Evolutionary conservation across 2,113 vertebrate species (phyloP), one percentile per base, ranked within the genome.

Genomic region (Cyanoderma ruficeps): DNA sequence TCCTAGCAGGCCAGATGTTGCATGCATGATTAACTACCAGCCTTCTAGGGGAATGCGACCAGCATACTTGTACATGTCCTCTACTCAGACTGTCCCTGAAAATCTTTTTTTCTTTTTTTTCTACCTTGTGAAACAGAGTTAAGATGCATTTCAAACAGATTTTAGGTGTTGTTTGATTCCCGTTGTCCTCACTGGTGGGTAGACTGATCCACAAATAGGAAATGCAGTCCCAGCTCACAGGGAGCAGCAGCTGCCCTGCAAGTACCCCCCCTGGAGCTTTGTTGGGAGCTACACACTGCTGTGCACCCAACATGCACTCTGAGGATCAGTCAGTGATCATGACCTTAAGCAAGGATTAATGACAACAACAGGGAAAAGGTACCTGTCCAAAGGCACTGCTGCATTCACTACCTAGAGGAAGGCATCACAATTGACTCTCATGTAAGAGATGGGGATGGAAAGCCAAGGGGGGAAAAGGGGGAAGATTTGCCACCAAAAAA

Each of bases 1-100:
- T 72, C 78, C 81, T 91, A 88, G 78, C 78, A 85, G 71, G 63
- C 70, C 91, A 96, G 87, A 83, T 94, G 71, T 57, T 72, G 67
- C 4, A 11, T 52, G 46, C 50, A 39, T 61, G 50, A 87, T 93
- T 95, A 96, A 95, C 75, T 44, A 57, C 17, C 89, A 74, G 70
- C 39, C 46, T 91, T 91, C 75, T 6, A 55, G 15, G 20, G 35
- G 42, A 90, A 88, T n/a, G 67, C 0, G 0, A 90, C 5, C 0
- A 89, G 74, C 21, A 53, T 57, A 61, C 53, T 77, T 57, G 6
- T 22, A 6, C 39, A 61, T 16, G 60, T 89, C 71, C 74, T 95
- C 74, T 77, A 47, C 46, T 50, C 41, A 64, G 37, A 52, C 13
- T 89, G 23, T 11, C n/a, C 57, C 64, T 44, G 49, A 61, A 59